Base-by-base conservation (phyloP, 2,888 invertebrate genomes). In the Ashinkailepas kermadecensis region DNA sequence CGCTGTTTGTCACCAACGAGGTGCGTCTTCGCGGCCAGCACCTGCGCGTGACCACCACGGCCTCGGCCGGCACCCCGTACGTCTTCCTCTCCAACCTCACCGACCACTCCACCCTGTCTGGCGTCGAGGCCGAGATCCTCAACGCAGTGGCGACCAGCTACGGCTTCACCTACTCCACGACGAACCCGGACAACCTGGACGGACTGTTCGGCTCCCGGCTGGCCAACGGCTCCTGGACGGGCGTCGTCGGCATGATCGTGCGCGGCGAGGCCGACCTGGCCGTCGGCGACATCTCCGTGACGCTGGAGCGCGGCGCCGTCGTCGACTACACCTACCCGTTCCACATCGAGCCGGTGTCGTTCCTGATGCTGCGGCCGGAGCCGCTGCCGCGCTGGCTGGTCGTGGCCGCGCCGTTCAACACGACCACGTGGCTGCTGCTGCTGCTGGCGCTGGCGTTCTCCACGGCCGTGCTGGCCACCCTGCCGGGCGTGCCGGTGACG, bases 381-480 rank as follows among this genome's bases (percentile, higher is more conserved):
- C 87, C 86, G 87, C 87, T 86, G 87, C 87, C 11, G 87, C 87
- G 15, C 87, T 86, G 39, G 88, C 87, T 80, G 54, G 74, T 85
- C 56, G 84, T 67, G 8, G 85, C 84, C 23, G 84, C 84, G 81
- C 13, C 83, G 83, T 81, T 81, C 78, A 70, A 82, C 56, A n/a
- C 62, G 79, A 21, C 83, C 89, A 85, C 88, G 89, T 85, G 87
- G 89, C 86, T 87, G 89, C 80, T 88, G 86, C 83, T 89, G 86
- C 85, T 88, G 88, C 85, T 89, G 86, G 85, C 74, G 85, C 85
- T 84, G 18, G 84, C 85, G 57, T 82, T 82, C 6, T 84, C 82
- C 82, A 84, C 83, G 74, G 82, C 89, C 88, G 82, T 81, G 57
- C 67, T 82, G 79, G 80, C 83, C 65, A 82, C 84, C 70, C 83